Percentiles rank a stretch among this genome's conserved stretches.
Evolutionary conservation across 2,113 vertebrate species (phyloP).

Genomic region (Meleagris gallopavo): DNA sequence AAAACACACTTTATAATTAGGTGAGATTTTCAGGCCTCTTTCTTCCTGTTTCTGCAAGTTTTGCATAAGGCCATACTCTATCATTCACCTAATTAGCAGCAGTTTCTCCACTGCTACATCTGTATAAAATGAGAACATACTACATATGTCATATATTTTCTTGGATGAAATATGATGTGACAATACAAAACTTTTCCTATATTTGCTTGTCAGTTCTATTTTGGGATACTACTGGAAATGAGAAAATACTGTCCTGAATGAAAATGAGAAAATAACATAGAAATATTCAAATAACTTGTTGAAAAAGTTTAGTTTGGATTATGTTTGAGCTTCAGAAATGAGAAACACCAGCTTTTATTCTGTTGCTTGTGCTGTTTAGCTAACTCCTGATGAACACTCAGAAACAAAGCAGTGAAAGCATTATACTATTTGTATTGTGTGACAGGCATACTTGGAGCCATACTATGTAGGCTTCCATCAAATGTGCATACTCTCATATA

Average conservation of each 20-base stretch:
- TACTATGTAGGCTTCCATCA: not conserved
- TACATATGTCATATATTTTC: not conserved
- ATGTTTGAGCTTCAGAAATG: not conserved
- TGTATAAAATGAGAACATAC: not conserved
- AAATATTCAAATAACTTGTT: not conserved
- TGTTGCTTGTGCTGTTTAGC: not conserved
- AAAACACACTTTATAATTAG: not conserved
- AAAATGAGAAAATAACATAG: not conserved
- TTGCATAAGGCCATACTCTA: not conserved
- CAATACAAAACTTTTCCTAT: not conserved
- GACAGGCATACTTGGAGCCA: not conserved
- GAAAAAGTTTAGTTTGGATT: not conserved
- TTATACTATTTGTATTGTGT: not conserved
- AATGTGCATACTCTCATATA: not conserved
- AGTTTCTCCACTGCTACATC: not conserved
- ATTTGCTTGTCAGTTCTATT: not conserved
- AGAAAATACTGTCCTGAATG: not conserved
- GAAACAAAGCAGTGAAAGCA: not conserved
- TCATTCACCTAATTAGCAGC: rapidly evolving
- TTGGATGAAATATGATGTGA: not conserved
- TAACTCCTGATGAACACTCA: not conserved
- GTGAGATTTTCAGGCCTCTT: not conserved
- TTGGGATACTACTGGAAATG: not conserved
- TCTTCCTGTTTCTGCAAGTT: not conserved
- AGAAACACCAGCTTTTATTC: not conserved